Base-by-base conservation (phyloP, 2,797 vertebrate species). In the Labeo calbasu region DNA sequence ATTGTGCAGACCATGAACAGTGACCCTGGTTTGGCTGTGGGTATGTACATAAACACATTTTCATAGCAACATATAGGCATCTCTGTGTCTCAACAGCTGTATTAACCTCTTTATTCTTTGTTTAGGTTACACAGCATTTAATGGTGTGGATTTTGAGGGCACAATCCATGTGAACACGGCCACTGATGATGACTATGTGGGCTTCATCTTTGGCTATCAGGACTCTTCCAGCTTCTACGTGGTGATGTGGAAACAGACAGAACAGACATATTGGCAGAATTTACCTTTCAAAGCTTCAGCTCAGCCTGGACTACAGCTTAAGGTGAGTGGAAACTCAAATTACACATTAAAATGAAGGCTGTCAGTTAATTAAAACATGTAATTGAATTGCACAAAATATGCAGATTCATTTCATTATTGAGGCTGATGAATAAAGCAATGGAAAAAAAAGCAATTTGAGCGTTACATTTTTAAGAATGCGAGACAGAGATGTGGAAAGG, bases 1-100 rank as follows among this genome's bases (percentile, higher is more conserved):
- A 99, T 99, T 0, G 96, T 99, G 50, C 98, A 99, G 94, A 99
- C 98, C 0, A 98, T 98, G 97, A 99, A 99, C 94, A 99, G 97
- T 14, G 98, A 99, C 86, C 98, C 98, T 0, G 98, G 97, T 77
- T 88, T 99, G 68, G 98, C 97, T 50, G 96, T 99, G 0, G 97
- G 97, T 99, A 94, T 3, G 96, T 94, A 15, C 36, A 2, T 25
- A 59, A 63, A 77, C 14, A 23, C 55, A 10, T 77, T 25, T 77
- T 13, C 6, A 32, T 32, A 32, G 28, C 3, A 3, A 1, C 28
- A 32, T 32, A 32, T 32, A 32, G 28, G 28, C 28, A 32, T 32
- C 28, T 32, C 28, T 32, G 28, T 32, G 28, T 32, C 59, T 28
- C 43, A 50, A 50, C 0, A 0, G 12, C 25, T 59, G 63, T 19